Conservation (phyloP, 2,888 invertebrate species). For the Thysanoteuthis rhombus region DNA sequence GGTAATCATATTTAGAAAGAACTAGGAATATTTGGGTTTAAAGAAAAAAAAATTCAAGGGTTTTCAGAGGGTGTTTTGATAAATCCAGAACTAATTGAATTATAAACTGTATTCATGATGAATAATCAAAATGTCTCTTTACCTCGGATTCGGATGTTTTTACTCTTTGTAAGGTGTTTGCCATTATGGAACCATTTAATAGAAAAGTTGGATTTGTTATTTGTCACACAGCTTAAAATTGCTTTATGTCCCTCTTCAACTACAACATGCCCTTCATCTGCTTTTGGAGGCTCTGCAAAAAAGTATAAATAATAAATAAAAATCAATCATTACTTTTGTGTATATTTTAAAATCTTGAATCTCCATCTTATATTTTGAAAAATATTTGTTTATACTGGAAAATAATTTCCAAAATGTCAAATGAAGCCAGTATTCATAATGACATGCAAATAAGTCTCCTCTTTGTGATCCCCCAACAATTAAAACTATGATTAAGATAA, state of each 20-base stretch:
- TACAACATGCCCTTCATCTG: slow-evolving; percentile 39
- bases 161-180: slow-evolving; percentile 43
- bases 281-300: slow-evolving; percentile 47
- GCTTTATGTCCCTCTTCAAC: slow-evolving; percentile 45
- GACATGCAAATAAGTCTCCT: too few species aligned
- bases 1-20: too few species aligned
- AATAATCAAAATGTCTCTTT: slow-evolving; percentile 23
- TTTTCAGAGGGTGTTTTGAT: too few species aligned
- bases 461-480: too few species aligned
- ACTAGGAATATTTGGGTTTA: too few species aligned
- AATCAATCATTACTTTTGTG: not conserved
- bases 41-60: too few species aligned
- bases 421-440: too few species aligned
- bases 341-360: not conserved
- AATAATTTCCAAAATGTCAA: too few species aligned
- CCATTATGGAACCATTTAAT: slow-evolving; percentile 53
- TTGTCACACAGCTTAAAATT: slow-evolving; percentile 44
- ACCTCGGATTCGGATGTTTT: slow-evolving; percentile 44
- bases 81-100: too few species aligned
- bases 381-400: too few species aligned
- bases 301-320: slow-evolving; percentile 1
- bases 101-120: not conserved
- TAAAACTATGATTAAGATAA: too few species aligned
- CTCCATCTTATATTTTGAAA: too few species aligned
- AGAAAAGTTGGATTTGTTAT: slow-evolving; percentile 46